phyloP scores from a whole-genome alignment of 2,113 vertebrate genomes.

The Psophia crepitans region DNA sequence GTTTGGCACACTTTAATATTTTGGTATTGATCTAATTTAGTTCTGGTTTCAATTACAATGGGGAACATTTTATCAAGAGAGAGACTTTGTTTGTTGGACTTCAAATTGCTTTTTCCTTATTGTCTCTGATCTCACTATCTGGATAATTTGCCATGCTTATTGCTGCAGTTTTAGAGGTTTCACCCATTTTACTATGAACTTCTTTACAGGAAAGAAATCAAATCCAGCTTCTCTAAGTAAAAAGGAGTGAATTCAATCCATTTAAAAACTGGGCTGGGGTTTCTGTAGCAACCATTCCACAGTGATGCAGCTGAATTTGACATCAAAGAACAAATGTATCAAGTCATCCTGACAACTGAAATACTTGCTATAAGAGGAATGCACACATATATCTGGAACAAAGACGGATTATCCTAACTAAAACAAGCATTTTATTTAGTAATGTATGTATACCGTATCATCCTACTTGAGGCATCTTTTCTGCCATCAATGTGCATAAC shows the following conservation, averaged over 20 bases:
- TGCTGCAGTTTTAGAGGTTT: conserved; percentile 10
- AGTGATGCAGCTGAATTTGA: conserved; percentile 24
- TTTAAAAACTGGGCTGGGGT: conserved; percentile 16
- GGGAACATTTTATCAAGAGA: conserved; percentile 39
- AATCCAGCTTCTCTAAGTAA: neutral
- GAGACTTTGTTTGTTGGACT: conserved; percentile 30
- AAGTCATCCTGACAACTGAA: conserved; percentile 34
- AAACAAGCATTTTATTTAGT: conserved; percentile 14
- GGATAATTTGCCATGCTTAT: neutral
- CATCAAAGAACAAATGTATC: conserved; percentile 50
- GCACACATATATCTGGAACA: conserved; percentile 5
- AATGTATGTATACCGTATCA: conserved; percentile 19
- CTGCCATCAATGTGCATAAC: neutral
- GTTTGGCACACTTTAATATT: conserved; percentile 56
- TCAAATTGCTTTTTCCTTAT: conserved; percentile 25
- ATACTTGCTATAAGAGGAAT: conserved; percentile 12
- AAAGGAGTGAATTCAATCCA: conserved; percentile 18
- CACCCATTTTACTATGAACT: conserved; percentile 19
- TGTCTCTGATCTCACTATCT: conserved; percentile 16
- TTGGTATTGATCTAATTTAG: conserved; percentile 68
- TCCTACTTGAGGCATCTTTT: conserved; percentile 48
- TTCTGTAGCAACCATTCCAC: conserved; percentile 53
- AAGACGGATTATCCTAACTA: neutral
- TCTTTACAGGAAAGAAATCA: conserved; percentile 30
- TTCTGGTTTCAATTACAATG: conserved; percentile 54